Evolutionary conservation across 2,888 invertebrate genomes (phyloP).

Genomic region (Agrochola macilenta): DNA sequence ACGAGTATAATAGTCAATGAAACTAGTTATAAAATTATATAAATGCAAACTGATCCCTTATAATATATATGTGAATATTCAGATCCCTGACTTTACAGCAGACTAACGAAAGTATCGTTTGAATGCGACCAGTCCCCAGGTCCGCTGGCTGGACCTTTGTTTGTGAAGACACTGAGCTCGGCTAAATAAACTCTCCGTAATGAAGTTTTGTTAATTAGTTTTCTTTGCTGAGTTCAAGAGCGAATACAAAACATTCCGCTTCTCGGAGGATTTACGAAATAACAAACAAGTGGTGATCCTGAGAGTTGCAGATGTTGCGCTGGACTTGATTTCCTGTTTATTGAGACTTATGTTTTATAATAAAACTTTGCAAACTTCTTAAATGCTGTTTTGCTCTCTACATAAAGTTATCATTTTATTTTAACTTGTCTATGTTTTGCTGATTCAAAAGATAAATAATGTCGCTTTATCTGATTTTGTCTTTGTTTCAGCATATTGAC

Average conservation of each 20-base stretch:
- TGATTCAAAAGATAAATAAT: background rate
- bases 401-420: background rate
- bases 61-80: background rate
- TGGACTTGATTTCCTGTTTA: conserved; percentile 42
- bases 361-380: conserved; percentile 11
- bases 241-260: conserved; percentile 62
- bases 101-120: conserved; percentile 9
- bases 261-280: conserved; percentile 54
- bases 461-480: background rate
- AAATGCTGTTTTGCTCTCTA: background rate
- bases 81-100: background rate
- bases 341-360: conserved; percentile 19
- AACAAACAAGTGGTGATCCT: conserved; percentile 51
- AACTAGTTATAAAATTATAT: background rate
- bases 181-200: conserved; percentile 65
- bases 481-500: background rate
- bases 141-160: conserved; percentile 49
- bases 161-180: conserved; percentile 52
- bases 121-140: conserved; percentile 15
- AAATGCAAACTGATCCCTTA: conserved; percentile 1
- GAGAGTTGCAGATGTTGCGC: conserved; percentile 47
- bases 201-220: conserved; percentile 70
- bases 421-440: background rate
- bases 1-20: background rate
- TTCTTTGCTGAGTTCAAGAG: conserved; percentile 59